Evolutionary conservation across 2,797 vertebrate genomes (phyloP).

Genomic region (Bucorvus abyssinicus): DNA sequence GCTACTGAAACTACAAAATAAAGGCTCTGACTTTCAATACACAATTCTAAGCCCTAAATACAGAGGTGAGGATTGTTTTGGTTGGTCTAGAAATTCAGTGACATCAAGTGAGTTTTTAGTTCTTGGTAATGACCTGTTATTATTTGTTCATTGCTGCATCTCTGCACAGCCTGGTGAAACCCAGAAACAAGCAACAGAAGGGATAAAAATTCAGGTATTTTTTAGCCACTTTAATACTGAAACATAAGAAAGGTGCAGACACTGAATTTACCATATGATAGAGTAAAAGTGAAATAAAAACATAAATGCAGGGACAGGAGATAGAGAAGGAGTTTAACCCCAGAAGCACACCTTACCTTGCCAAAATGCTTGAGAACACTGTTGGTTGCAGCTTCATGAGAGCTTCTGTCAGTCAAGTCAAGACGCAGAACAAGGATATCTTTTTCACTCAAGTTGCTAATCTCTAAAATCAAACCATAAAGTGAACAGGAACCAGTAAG

Average conservation of each 20-base stretch:
- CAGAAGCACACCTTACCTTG: conserved; percentile 76
- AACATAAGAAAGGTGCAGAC: neutral
- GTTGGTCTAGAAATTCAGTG: neutral
- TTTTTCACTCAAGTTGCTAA: conserved; percentile 79
- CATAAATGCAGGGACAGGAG: neutral
- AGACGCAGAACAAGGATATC: conserved; percentile 90
- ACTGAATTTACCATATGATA: neutral
- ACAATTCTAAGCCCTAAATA: neutral
- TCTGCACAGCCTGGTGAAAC: neutral
- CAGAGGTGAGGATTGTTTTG: neutral
- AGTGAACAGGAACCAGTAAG: neutral
- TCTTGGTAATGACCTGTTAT: neutral
- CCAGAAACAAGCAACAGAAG: neutral
- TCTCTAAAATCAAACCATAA: conserved; percentile 75
- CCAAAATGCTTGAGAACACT: conserved; percentile 86
- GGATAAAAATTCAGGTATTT: neutral
- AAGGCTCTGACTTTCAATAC: neutral
- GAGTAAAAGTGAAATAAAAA: neutral
- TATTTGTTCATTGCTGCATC: neutral
- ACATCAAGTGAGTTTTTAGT: neutral
- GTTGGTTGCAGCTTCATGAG: conserved; percentile 83
- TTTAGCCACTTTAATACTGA: neutral
- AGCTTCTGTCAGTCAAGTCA: conserved; percentile 84
- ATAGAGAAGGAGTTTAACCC: neutral
- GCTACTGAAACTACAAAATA: neutral